Percentiles rank a stretch among this genome's conserved stretches.
Evolutionary conservation across 2,113 vertebrate genomes (phyloP).

Genomic region (Peucedramus taeniatus): DNA sequence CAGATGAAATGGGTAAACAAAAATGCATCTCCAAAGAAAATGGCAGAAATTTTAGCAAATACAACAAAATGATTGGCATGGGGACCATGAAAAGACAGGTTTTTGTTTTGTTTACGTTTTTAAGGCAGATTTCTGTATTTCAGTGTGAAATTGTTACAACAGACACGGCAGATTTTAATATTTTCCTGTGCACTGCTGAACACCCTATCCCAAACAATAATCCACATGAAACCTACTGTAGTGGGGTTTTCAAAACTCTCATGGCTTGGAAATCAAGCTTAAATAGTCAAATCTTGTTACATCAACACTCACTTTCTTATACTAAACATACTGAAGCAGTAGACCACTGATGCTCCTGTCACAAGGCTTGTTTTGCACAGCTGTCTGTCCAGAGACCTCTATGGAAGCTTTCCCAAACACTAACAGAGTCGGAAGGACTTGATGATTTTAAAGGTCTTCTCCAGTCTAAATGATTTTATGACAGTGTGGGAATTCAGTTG

Average conservation of each 20-base stretch:
- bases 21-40: background rate
- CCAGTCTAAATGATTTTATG: background rate
- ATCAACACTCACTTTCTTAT: background rate
- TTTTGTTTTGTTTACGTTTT: background rate
- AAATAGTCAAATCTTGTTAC: background rate
- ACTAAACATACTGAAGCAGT: background rate
- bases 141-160: background rate
- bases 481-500: background rate
- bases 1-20: background rate
- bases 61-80: background rate
- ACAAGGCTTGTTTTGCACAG: background rate
- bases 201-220: background rate
- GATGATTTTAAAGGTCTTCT: background rate
- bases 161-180: background rate
- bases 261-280: background rate
- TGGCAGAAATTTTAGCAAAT: background rate
- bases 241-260: background rate
- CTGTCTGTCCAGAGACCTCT: background rate
- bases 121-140: background rate
- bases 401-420: background rate
- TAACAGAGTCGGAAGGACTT: background rate
- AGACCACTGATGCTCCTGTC: background rate
- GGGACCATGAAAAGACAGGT: background rate
- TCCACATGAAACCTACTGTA: fast-evolving
- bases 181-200: background rate